Conservation (phyloP, 2,113 vertebrate species). For the Speoplatyrhinus poulsoni region DNA sequence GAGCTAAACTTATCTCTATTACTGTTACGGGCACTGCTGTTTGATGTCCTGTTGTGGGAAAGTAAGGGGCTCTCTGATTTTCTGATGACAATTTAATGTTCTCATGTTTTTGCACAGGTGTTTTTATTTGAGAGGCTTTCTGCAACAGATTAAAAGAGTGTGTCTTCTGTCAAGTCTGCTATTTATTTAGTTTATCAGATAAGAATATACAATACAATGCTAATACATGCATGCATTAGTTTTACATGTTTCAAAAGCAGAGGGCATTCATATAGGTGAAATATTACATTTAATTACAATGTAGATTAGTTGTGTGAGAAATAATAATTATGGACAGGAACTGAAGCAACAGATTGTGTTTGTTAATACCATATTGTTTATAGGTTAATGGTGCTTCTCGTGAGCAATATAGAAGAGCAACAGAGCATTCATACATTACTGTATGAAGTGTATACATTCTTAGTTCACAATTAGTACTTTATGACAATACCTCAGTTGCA, state of each 20-base stretch:
- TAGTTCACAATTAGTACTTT: no score
- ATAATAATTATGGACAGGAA: no score
- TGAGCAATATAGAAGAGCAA: no score
- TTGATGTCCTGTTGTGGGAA: slow-evolving; percentile 24
- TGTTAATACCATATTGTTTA: no score
- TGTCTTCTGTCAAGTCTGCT: background rate
- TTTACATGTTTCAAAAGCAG: background rate
- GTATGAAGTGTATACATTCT: no score
- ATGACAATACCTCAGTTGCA: no score
- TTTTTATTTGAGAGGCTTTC: slow-evolving; percentile 10
- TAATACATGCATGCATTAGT: background rate
- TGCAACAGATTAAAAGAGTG: slow-evolving; percentile 6
- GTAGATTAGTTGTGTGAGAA: no score
- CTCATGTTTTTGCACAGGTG: slow-evolving; percentile 8
- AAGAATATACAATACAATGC: background rate
- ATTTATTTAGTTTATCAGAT: background rate
- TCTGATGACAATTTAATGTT: slow-evolving; percentile 24
- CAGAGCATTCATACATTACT: no score
- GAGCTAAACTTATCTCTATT: background rate
- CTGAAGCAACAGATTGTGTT: no score
- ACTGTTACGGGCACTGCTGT: background rate
- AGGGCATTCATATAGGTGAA: background rate
- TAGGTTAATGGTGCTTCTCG: no score
- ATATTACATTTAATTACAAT: no score
- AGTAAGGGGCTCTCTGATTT: slow-evolving; percentile 1